Evolutionary conservation across 2,113 vertebrate genomes (phyloP).

Genomic region (Aleadryas rufinucha): DNA sequence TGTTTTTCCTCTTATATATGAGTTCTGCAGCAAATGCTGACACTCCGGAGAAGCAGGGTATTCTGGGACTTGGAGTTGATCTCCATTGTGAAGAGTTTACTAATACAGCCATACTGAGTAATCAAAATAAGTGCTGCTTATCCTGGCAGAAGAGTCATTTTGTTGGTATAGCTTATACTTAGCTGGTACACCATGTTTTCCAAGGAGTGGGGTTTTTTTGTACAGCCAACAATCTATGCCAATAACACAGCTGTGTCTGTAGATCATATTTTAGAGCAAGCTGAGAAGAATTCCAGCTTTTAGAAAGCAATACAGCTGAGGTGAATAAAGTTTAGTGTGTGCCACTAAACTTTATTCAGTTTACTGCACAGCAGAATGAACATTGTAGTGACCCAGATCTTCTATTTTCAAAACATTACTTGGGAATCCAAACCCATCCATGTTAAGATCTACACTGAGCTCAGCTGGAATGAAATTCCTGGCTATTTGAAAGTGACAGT

Average conservation of each 20-base stretch:
- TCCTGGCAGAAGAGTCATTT: neutral
- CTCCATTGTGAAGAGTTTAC: neutral
- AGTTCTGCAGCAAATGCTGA: neutral
- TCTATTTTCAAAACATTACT: neutral
- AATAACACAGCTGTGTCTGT: neutral
- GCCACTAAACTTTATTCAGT: neutral
- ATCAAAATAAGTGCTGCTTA: neutral
- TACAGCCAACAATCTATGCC: neutral
- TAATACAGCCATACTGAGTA: neutral
- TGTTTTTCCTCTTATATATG: neutral
- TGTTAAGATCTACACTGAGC: neutral
- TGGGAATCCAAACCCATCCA: neutral
- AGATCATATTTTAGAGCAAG: neutral
- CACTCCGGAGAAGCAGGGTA: neutral
- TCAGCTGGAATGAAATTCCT: neutral
- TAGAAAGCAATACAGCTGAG: neutral
- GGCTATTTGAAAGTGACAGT: neutral
- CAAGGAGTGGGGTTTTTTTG: neutral
- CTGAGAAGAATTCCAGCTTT: neutral
- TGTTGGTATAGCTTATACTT: neutral
- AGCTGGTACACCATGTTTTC: neutral
- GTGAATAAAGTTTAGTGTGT: neutral
- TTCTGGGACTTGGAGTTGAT: neutral
- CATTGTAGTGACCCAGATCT: neutral
- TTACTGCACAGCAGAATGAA: neutral